These are phyloP conservation scores for Cephus sareptanus DNA, from an alignment of 2,888 invertebrate genomes.

Conservation along the genomic window DNA sequence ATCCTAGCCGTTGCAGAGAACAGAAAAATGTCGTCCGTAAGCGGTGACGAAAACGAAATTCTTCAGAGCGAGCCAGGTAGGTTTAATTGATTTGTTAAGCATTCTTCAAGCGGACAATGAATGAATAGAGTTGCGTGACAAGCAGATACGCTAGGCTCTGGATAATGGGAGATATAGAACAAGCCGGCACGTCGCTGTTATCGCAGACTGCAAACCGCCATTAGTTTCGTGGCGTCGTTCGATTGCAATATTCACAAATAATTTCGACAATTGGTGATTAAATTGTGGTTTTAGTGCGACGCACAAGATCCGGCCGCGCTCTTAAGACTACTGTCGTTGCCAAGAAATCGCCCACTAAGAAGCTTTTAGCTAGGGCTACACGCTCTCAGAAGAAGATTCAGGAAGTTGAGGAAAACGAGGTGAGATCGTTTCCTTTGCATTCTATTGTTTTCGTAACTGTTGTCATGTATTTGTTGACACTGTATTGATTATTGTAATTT, in stretches of 20 bases:
- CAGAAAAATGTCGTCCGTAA: constrained; percentile 57
- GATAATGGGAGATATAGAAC: background rate
- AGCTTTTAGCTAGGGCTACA: constrained; percentile 49
- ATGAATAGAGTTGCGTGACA: constrained; percentile 1
- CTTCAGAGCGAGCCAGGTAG: constrained; percentile 54
- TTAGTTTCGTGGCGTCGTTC: constrained; percentile 48
- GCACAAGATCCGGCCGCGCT: constrained; percentile 71
- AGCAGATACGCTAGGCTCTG: constrained; percentile 3
- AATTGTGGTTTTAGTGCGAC: constrained; percentile 64
- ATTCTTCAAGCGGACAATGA: background rate
- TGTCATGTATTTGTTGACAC: background rate
- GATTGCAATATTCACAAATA: background rate
- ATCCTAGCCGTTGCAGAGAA: constrained; percentile 29
- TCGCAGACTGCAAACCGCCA: constrained; percentile 47
- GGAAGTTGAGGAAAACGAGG: constrained; percentile 52
- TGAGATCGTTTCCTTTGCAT: constrained; percentile 26
- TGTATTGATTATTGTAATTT: background rate
- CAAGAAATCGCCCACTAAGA: constrained; percentile 57
- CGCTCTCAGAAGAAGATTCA: constrained; percentile 46
- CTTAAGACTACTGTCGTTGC: constrained; percentile 51
- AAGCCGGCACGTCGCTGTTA: constrained; percentile 29
- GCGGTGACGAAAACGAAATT: constrained; percentile 59
- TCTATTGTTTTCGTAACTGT: background rate
- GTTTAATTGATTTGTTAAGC: background rate
- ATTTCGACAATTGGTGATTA: background rate